Evolutionary conservation across 2,888 invertebrate genomes (phyloP), one percentile per base, ranked within the genome.

Genomic region (Agrochola litura): DNA sequence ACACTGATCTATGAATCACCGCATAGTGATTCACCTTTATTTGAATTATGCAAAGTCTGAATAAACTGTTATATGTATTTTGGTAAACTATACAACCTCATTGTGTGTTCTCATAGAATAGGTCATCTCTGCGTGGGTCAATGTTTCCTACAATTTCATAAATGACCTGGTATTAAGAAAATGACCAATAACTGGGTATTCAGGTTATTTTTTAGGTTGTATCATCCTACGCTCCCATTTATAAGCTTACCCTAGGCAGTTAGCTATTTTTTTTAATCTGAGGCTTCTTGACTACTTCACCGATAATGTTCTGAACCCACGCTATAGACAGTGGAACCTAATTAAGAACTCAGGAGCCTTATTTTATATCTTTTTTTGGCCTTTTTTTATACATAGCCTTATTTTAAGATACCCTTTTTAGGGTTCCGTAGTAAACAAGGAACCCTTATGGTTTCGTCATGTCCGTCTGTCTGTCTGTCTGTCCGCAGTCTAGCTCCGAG

Each of bases 61-160:
- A 72, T 16, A 41, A 71, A 76, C 82, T n/a, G 71, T 77, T 76
- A 66, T 75, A n/a, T n/a, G n/a, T n/a, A 65, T 76, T 85, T 70
- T 25, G 16, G n/a, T 58, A 69, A 60, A 41, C 12, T 60, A 70
- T 69, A 66, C 61, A 67, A 82, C 86, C 69, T 82, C 46, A 66
- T 86, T 86, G 49, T n/a, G 63, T 12, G 56, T n/a, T 14, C n/a
- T 58, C 10, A 37, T 43, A 30, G 49, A 76, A 75, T 69, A 70
- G 60, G 76, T 82, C 82, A 75, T 3, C n/a, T 68, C 5, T 22
- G 60, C 81, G 19, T 43, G 52, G 82, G 86, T 86, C 82, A 86
- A 83, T 82, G 71, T 86, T 86, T 76, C 41, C 37, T 52, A 58
- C 8, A 46, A 58, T 30, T 41, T 19, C n/a, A 19, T 58, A 64